Evolutionary conservation across 37 sponge, comb jelly and placozoan species (phyloP), one percentile per base, ranked within the genome.

Genomic region (Bolinopsis microptera): DNA sequence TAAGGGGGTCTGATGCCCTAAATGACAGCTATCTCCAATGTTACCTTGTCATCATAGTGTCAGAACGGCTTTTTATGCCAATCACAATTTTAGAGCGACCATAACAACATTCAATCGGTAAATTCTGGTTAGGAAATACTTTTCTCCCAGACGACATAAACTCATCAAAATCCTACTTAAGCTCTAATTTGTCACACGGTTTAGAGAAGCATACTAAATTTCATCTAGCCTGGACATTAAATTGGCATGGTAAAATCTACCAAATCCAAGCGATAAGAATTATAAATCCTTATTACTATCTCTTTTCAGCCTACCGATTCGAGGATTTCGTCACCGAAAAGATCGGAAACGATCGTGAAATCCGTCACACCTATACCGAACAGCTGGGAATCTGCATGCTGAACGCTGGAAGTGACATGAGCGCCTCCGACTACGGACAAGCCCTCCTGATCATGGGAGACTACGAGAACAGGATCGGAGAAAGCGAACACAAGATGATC

Each of bases 291-390:
- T n/a, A n/a, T n/a, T n/a, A n/a, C n/a, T n/a, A n/a, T n/a, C n/a
- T n/a, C n/a, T n/a, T 28, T 28, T 21, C 26, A 72, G 75, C 75
- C 75, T 72, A 72, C 75, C 75, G 75, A 72, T 72, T 72, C 18
- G 75, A 72, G 75, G 75, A 72, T n/a, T 72, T 72, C 75, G 75
- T 72, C n/a, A 24, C 75, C 26, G 75, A 72, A n/a, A 72, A 72
- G 31, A n/a, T 72, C 75, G 75, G 75, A 72, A 72, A 72, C 75
- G 75, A 72, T 8, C 75, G 75, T 24, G 75, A 72, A 21, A 72
- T 72, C 75, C 75, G 75, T 24, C 75, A 72, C 75, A 72, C 75
- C 75, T 72, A 72, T n/a, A 72, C 75, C 75, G 75, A 72, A 28
- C 75, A 72, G 75, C 75, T 72, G 26, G 75, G 75, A 24, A 72